Percentiles rank a stretch among this genome's conserved stretches.
Conservation (phyloP, 2,113 vertebrate genomes). For the Terrapene triunguis region DNA sequence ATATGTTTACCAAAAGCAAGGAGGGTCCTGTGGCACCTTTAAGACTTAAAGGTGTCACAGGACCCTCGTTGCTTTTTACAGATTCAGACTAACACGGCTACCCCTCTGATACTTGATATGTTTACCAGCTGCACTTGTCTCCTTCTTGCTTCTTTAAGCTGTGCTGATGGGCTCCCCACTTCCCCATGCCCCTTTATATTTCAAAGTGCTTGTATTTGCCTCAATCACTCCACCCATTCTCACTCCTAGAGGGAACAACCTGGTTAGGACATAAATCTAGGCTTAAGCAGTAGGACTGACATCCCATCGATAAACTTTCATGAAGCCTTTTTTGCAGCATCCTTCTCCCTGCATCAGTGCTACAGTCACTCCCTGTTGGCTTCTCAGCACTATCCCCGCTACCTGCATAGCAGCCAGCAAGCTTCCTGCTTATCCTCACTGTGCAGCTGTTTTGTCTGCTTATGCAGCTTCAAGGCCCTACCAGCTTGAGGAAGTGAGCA, state of each 20-base stretch:
- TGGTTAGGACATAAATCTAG: fast-evolving
- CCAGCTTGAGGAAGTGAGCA: neutral
- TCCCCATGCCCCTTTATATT: fast-evolving
- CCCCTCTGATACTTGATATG: too few species aligned
- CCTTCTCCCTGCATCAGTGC: neutral
- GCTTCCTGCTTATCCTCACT: neutral
- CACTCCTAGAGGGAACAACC: neutral
- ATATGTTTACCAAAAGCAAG: too few species aligned
- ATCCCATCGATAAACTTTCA: fast-evolving
- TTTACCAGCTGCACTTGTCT: neutral
- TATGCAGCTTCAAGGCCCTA: neutral
- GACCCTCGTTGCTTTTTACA: too few species aligned
- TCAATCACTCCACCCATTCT: neutral
- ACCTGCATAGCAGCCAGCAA: neutral
- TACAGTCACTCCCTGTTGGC: neutral
- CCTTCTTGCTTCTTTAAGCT: neutral
- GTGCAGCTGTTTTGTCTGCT: neutral
- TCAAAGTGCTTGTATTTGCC: fast-evolving
- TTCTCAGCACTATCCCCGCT: neutral
- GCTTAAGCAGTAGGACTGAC: neutral
- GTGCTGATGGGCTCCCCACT: neutral
- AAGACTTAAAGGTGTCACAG: too few species aligned
- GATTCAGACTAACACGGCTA: too few species aligned
- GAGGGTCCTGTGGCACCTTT: too few species aligned
- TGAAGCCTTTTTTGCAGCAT: neutral